Conservation (phyloP, 2,113 vertebrate genomes). For the Chauna torquata region DNA sequence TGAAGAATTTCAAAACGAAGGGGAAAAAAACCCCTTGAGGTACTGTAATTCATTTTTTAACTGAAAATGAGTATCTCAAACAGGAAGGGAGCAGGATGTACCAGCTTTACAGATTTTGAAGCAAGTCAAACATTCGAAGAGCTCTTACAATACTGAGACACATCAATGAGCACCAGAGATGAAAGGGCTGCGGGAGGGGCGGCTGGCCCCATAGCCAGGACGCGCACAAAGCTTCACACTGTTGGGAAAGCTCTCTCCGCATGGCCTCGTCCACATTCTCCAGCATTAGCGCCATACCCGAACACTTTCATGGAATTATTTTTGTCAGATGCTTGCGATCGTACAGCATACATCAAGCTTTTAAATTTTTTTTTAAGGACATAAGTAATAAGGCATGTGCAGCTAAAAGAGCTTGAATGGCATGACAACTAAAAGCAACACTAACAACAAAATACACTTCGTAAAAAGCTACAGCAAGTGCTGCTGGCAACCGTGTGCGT, state of each 20-base stretch:
- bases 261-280: background rate
- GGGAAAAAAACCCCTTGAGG: background rate
- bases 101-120: background rate
- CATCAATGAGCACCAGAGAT: background rate
- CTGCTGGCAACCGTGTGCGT: background rate
- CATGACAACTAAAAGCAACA: background rate
- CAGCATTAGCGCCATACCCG: background rate
- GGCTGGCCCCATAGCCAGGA: background rate
- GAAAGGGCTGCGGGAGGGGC: background rate
- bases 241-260: background rate
- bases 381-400: background rate
- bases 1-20: background rate
- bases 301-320: background rate
- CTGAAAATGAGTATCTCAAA: background rate
- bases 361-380: background rate
- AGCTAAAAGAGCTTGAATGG: background rate
- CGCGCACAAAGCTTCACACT: background rate
- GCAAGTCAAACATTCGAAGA: background rate
- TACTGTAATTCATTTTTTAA: background rate
- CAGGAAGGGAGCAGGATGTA: background rate
- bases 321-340: background rate
- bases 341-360: background rate
- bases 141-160: rapidly evolving
- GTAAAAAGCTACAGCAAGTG: background rate
- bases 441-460: background rate